Evolutionary conservation across 35 echinoderm and acorn worm genomes (phyloP).

Genomic region (Lytechinus pictus): DNA sequence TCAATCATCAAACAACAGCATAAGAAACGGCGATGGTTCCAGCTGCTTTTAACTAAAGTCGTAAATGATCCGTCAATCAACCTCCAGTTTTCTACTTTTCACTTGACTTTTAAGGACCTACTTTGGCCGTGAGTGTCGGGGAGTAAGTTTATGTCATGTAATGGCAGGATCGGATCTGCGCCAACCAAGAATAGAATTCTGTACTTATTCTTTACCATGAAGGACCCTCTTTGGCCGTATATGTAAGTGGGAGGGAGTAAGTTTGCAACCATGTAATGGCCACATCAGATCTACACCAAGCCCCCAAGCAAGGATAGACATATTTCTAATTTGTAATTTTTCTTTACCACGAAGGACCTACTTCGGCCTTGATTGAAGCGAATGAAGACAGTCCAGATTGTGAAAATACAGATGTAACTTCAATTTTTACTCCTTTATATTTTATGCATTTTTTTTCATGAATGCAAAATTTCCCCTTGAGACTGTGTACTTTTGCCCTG

Average conservation of each 20-base stretch:
- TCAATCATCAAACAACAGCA: slow-evolving; percentile 27
- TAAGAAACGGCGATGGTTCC: neutral
- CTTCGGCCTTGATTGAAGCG: no score
- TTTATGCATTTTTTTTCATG: no score
- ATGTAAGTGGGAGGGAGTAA: no score
- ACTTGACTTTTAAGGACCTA: neutral
- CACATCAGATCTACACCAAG: neutral
- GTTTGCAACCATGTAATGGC: neutral
- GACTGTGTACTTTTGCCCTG: no score
- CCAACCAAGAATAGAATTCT: neutral
- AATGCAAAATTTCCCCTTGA: no score
- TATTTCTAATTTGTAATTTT: neutral
- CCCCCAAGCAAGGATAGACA: neutral
- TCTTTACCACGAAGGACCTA: no score
- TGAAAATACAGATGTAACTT: no score
- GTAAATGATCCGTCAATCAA: neutral
- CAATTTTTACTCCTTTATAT: no score
- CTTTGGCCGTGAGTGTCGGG: neutral
- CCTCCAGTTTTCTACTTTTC: neutral
- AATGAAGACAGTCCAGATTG: no score
- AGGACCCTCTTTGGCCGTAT: no score
- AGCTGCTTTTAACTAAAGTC: neutral
- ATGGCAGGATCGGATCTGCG: neutral
- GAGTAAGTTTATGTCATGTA: neutral
- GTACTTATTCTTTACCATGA: neutral